phyloP scores from a whole-genome alignment of 2,113 vertebrate genomes.

The Sigmodon hispidus region DNA sequence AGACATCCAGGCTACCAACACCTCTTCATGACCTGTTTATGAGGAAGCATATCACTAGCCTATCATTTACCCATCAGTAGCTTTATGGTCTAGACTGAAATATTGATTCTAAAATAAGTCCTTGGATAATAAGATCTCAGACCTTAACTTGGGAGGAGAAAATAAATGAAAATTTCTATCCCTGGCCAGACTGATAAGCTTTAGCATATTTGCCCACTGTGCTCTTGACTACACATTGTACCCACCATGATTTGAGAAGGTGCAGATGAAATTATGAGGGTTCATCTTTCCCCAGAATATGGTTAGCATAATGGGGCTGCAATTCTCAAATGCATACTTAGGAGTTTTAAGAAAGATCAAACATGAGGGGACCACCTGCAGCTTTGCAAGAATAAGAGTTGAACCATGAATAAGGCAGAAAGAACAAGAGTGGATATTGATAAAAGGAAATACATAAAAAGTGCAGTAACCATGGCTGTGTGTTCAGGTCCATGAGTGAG shows the following conservation, averaged over 20 bases:
- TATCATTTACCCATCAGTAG: background rate
- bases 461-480: accelerated
- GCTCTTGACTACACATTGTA: background rate
- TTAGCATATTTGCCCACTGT: accelerated
- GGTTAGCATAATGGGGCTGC: background rate
- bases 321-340: background rate
- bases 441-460: background rate
- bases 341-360: background rate
- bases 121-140: background rate
- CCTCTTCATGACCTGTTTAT: background rate
- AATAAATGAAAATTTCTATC: background rate
- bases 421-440: background rate
- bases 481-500: background rate
- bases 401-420: background rate
- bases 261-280: background rate
- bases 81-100: conserved; percentile 6
- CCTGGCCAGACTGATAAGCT: background rate
- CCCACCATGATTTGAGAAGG: background rate
- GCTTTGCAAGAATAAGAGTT: background rate
- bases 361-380: background rate
- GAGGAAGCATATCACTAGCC: background rate
- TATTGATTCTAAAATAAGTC: background rate
- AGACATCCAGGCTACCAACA: background rate
- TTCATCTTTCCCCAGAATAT: background rate
- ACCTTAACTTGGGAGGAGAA: background rate